Conservation (phyloP, 2,113 vertebrate genomes). For the Tichodroma muraria region DNA sequence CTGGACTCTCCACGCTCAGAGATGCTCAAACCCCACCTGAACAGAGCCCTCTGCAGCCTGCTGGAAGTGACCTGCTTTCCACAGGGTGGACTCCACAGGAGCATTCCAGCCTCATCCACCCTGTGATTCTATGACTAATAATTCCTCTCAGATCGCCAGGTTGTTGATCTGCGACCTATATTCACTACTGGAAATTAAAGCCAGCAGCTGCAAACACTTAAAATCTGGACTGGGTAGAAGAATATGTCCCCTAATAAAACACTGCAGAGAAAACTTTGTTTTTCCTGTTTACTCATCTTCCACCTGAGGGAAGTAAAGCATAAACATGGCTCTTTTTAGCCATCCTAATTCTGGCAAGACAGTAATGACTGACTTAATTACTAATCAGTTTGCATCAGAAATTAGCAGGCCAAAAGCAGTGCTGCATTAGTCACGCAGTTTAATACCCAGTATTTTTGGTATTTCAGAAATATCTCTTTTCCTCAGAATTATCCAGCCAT, state of each 20-base stretch:
- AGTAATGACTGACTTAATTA: background rate
- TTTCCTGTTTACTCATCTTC: background rate
- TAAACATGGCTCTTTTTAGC: background rate
- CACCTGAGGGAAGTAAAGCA: background rate
- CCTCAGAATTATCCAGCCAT: background rate
- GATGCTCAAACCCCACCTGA: background rate
- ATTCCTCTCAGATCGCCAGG: background rate
- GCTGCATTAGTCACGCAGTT: background rate
- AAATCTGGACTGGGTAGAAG: background rate
- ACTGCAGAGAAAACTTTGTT: background rate
- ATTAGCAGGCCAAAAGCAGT: background rate
- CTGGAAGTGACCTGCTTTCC: background rate
- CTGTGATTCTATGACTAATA: background rate
- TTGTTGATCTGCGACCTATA: background rate
- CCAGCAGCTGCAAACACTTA: background rate
- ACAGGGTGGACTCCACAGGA: background rate
- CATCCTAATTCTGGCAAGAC: background rate
- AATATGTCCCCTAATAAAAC: background rate
- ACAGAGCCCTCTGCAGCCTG: accelerated
- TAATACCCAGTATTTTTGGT: background rate
- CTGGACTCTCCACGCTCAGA: background rate
- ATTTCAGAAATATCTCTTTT: background rate
- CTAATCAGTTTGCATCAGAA: background rate
- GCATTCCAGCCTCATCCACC: background rate
- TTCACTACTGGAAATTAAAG: background rate